Percentiles rank a stretch among this genome's conserved stretches.
Evolutionary conservation across 2,888 invertebrate species (phyloP).

Genomic region (Tachystola acroxantha): DNA sequence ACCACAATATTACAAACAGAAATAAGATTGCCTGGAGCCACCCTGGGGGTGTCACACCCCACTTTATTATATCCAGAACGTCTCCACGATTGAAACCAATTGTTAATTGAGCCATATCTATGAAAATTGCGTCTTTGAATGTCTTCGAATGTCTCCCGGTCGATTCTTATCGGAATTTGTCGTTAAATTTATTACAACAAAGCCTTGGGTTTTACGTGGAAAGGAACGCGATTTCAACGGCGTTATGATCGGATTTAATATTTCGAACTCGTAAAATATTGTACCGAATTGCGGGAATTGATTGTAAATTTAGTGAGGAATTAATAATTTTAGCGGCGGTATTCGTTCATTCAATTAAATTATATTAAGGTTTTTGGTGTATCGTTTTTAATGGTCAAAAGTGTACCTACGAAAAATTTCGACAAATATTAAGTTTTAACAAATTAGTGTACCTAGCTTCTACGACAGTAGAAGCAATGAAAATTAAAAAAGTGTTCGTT

Average conservation of each 20-base stretch:
- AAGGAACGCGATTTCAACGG: conserved; percentile 44
- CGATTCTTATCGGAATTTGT: conserved; percentile 74
- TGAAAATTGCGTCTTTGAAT: conserved; percentile 65
- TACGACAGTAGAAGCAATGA: too few species aligned
- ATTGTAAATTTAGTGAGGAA: conserved; percentile 1
- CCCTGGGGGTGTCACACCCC: conserved; percentile 41
- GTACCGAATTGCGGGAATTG: conserved; percentile 6
- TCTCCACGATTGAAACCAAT: conserved; percentile 77
- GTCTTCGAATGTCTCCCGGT: conserved; percentile 38
- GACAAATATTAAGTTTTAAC: too few species aligned
- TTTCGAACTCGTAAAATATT: conserved; percentile 23
- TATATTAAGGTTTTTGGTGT: too few species aligned
- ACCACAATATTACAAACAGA: conserved; percentile 78
- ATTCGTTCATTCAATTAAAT: too few species aligned
- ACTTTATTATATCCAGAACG: conserved; percentile 72
- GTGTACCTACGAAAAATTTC: background rate
- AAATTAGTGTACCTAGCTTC: too few species aligned
- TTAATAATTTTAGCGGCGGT: background rate
- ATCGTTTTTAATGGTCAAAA: background rate
- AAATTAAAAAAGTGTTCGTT: too few species aligned
- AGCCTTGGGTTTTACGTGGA: conserved; percentile 50
- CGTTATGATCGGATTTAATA: conserved; percentile 41
- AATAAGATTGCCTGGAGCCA: conserved; percentile 71
- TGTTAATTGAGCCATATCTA: conserved; percentile 79
- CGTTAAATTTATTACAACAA: conserved; percentile 68